phyloP scores from a whole-genome alignment of 2,797 vertebrate species.

The Sebastes minor region DNA sequence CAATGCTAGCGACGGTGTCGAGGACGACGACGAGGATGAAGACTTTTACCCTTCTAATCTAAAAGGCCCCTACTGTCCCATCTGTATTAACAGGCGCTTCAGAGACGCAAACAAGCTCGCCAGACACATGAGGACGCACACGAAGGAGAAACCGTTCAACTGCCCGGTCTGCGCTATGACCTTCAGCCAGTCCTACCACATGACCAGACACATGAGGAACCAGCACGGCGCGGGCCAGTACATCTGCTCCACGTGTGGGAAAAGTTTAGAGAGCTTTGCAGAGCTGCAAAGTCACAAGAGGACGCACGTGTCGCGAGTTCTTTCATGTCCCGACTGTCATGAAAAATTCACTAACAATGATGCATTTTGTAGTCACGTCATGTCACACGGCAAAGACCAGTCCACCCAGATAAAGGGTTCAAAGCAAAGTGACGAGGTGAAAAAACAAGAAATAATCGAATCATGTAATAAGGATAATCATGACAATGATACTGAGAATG shows the following conservation, averaged over 20 bases:
- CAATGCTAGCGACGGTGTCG: background rate
- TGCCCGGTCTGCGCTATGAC: constrained; percentile 54
- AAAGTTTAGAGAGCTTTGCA: constrained; percentile 8
- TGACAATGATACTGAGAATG: background rate
- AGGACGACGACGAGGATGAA: background rate
- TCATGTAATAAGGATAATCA: background rate
- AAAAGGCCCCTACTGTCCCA: constrained; percentile 48
- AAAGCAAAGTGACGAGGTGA: background rate
- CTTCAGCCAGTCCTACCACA: constrained; percentile 75
- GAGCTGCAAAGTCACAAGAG: constrained; percentile 64
- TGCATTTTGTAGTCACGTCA: constrained; percentile 21
- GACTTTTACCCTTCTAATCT: background rate
- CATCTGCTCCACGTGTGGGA: constrained; percentile 62
- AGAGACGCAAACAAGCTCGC: constrained; percentile 58
- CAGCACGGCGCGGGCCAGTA: constrained; percentile 56
- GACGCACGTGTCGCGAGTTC: constrained; percentile 16
- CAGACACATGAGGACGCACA: constrained; percentile 75
- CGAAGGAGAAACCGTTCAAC: constrained; percentile 69
- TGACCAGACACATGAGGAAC: constrained; percentile 71
- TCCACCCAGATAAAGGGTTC: background rate
- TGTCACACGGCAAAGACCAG: constrained; percentile 2
- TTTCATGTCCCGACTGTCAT: constrained; percentile 33
- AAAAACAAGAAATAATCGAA: background rate
- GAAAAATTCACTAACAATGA: constrained; percentile 2
- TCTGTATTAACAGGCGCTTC: constrained; percentile 55